Conservation (phyloP, 2,113 vertebrate genomes). For the Poeciliopsis occidentalis region DNA sequence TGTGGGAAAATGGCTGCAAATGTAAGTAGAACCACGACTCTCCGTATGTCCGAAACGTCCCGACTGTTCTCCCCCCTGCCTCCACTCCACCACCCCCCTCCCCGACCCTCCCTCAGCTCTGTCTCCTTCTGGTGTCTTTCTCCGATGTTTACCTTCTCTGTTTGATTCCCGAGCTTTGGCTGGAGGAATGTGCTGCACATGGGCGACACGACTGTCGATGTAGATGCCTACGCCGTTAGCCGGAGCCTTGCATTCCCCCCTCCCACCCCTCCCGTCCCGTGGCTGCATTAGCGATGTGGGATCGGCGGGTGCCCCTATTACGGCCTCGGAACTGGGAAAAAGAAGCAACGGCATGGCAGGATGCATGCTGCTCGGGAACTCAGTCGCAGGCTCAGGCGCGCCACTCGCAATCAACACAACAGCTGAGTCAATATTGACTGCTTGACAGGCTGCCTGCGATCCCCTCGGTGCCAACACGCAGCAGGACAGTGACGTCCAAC, state of each 20-base stretch:
- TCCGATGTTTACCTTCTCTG: constrained; percentile 38
- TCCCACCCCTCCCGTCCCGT: neutral
- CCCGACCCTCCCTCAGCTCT: constrained; percentile 20
- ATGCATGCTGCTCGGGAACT: constrained; percentile 55
- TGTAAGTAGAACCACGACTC: constrained; percentile 89
- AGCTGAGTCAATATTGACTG: constrained; percentile 81
- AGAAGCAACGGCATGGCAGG: constrained; percentile 43
- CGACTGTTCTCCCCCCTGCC: constrained; percentile 11
- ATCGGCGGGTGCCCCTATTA: constrained; percentile 19
- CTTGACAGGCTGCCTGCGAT: constrained; percentile 61
- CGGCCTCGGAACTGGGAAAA: constrained; percentile 8
- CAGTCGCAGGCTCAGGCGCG: constrained; percentile 55
- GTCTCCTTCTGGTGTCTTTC: constrained; percentile 32
- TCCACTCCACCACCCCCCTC: neutral
- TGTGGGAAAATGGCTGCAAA: constrained; percentile 98
- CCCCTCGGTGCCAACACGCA: constrained; percentile 46
- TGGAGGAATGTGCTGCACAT: constrained; percentile 60
- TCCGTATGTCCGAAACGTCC: constrained; percentile 67
- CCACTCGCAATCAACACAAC: constrained; percentile 61
- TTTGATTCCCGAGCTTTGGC: constrained; percentile 67
- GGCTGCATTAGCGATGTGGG: constrained; percentile 13
- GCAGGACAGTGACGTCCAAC: constrained; percentile 67
- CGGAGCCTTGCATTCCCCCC: constrained; percentile 21
- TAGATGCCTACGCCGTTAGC: constrained; percentile 27
- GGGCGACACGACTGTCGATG: constrained; percentile 34